A percentile compares a stretch with the other conserved stretches of the same genome.
These are phyloP conservation scores for Hylia prasina DNA, from an alignment of 2,113 vertebrate species.

Conservation along the genomic window DNA sequence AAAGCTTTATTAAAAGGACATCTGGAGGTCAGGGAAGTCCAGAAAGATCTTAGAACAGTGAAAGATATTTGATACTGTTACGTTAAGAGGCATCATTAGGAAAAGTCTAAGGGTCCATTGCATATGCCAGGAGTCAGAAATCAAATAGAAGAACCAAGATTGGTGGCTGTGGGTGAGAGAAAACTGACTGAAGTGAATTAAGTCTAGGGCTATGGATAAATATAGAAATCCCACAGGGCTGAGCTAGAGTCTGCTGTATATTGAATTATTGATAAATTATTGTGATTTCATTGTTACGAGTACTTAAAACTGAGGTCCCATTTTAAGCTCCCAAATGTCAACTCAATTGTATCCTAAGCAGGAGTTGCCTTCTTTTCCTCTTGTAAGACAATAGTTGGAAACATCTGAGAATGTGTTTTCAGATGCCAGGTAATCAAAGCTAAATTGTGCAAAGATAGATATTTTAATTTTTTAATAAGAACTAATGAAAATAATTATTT, in stretches of 20 bases:
- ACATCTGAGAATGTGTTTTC: constrained; percentile 53
- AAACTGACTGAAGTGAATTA: background rate
- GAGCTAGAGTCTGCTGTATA: background rate
- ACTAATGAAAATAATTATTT: constrained; percentile 65
- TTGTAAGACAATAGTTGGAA: constrained; percentile 29
- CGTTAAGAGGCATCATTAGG: background rate
- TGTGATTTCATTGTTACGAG: background rate
- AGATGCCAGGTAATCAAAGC: constrained; percentile 61
- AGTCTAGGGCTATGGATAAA: background rate
- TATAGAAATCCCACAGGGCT: background rate
- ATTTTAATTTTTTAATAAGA: background rate
- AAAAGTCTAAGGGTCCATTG: background rate
- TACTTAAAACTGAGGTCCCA: background rate
- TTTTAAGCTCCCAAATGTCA: background rate
- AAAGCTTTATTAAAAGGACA: background rate
- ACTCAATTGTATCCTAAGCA: background rate
- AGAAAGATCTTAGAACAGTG: background rate
- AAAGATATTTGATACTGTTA: background rate
- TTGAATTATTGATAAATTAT: background rate
- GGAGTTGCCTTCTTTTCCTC: constrained; percentile 2
- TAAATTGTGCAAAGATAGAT: constrained; percentile 17
- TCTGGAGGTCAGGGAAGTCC: background rate
- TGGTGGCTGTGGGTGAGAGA: background rate
- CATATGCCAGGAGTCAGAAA: background rate
- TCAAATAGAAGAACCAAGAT: background rate